These are phyloP conservation scores for Parnassius mnemosyne DNA, from an alignment of 2,888 invertebrate genomes.

Conservation along the genomic window DNA sequence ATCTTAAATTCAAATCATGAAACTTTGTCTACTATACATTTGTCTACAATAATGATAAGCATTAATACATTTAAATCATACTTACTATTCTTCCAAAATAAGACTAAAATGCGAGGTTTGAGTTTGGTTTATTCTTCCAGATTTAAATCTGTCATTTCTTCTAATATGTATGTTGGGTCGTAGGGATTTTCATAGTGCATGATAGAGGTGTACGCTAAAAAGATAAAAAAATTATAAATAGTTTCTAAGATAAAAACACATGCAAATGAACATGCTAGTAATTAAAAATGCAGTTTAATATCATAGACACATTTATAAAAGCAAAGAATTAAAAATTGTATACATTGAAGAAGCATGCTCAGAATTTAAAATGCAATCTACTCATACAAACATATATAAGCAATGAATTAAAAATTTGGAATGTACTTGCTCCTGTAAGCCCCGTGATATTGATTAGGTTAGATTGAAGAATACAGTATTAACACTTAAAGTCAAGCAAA, in stretches of 20 bases:
- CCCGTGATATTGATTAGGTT: background rate
- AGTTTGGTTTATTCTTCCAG: slow-evolving; percentile 1
- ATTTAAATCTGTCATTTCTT: slow-evolving; percentile 47
- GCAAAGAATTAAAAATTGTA: too few relatives aligned
- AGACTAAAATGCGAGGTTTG: background rate
- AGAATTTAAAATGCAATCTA: background rate
- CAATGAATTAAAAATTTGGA: slow-evolving; percentile 38
- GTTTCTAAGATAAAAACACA: background rate
- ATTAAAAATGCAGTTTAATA: background rate
- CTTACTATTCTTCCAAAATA: slow-evolving; percentile 14
- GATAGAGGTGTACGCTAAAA: slow-evolving; percentile 57
- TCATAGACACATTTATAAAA: background rate
- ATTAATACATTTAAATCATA: background rate
- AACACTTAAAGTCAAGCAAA: background rate
- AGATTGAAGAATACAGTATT: background rate
- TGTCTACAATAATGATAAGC: too few relatives aligned
- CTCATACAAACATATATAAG: background rate
- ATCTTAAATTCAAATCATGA: too few relatives aligned
- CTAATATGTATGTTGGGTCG: slow-evolving; percentile 84
- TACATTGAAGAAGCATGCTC: too few relatives aligned
- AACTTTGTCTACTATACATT: too few relatives aligned
- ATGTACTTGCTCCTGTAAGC: slow-evolving; percentile 44
- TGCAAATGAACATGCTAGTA: too few relatives aligned
- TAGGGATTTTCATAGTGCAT: slow-evolving; percentile 84
- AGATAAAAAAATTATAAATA: slow-evolving; percentile 39